A percentile compares a stretch with the other conserved stretches of the same genome.
phyloP scores from a whole-genome alignment of 2,113 vertebrate genomes.

The Takifugu flavidus region DNA sequence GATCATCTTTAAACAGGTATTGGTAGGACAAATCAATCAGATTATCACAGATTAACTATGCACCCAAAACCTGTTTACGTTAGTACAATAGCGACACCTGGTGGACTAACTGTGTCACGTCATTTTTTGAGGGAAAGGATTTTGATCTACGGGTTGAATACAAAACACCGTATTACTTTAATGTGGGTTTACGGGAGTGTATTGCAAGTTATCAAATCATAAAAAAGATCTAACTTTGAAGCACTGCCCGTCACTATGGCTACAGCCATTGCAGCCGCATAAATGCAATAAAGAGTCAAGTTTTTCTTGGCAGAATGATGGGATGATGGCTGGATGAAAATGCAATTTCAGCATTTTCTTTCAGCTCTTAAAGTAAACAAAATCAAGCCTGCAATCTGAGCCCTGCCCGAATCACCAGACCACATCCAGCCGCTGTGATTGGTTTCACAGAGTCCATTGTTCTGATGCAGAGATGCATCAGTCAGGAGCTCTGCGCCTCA shows the following conservation, averaged over 20 bases:
- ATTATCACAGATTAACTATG: too few species aligned
- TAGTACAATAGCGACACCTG: slow-evolving; percentile 52
- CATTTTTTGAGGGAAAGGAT: not conserved
- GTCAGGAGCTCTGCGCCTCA: not conserved
- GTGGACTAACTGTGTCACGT: slow-evolving; percentile 20
- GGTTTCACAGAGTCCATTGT: too few species aligned
- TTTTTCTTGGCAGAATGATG: slow-evolving; percentile 16
- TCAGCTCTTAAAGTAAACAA: slow-evolving; percentile 23
- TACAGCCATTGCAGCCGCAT: too few species aligned
- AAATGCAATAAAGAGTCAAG: not conserved
- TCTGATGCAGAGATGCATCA: slow-evolving; percentile 13
- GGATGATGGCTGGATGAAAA: slow-evolving; percentile 25
- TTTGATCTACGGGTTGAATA: not conserved
- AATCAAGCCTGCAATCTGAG: slow-evolving; percentile 20
- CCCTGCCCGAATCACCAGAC: slow-evolving; percentile 17
- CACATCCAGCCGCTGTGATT: too few species aligned
- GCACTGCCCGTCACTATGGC: too few species aligned
- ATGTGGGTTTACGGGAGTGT: not conserved
- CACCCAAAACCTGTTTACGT: not conserved
- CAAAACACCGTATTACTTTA: not conserved
- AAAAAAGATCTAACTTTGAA: not conserved
- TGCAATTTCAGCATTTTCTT: not conserved
- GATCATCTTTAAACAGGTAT: not conserved
- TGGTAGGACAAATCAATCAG: not conserved
- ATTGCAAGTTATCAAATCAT: not conserved